Base-by-base conservation (phyloP, 37 sponge, comb jelly and placozoan species). In the Halisarca cf. caerulea region DNA sequence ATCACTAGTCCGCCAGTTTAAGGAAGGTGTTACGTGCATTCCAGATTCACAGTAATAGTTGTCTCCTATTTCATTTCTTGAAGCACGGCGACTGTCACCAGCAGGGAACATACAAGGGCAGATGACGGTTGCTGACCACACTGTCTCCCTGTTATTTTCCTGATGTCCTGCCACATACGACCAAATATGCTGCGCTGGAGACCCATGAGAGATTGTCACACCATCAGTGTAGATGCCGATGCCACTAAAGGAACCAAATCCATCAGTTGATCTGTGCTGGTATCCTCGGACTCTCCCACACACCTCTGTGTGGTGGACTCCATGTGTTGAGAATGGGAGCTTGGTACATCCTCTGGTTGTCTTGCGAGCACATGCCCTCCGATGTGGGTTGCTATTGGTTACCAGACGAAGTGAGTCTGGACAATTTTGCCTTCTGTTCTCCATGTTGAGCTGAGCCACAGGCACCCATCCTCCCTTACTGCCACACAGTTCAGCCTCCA, bases 41-140 rank as follows among this genome's bases (percentile, higher is more conserved):
- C 64, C 64, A 30, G 64, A 62, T 62, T 62, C 64, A 62, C 64
- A 62, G n/a, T 62, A 62, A 23, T 30, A 62, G 30, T 62, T 62
- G 64, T n/a, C 7, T n/a, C 30, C 64, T 20, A 62, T 62, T 62
- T 7, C 25, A 62, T 7, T 6, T 62, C 15, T 62, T 62, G 64
- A 23, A 5, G 6, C 18, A 62, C 18, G 30, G 15, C 64, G 25
- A 15, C 15, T 28, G 15, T 62, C 64, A 15, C 30, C 25, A 20
- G 6, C 25, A 47, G 51, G 51, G 11, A 47, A 47, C 9, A 11
- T 11, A 62, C 64, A 62, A 15, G 64, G 64, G 15, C 64, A 62
- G 7, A 62, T 30, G n/a, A 47, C 11, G 51, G 11, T 47, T 6
- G 51, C 11, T 47, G 51, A 6, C 51, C 11, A 6, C 11, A 30